A percentile compares a stretch with the other conserved stretches of the same genome.
These are phyloP conservation scores for Carcinoscorpius rotundicauda DNA, from an alignment of 1,140 invertebrate genomes.

Conservation along the genomic window DNA sequence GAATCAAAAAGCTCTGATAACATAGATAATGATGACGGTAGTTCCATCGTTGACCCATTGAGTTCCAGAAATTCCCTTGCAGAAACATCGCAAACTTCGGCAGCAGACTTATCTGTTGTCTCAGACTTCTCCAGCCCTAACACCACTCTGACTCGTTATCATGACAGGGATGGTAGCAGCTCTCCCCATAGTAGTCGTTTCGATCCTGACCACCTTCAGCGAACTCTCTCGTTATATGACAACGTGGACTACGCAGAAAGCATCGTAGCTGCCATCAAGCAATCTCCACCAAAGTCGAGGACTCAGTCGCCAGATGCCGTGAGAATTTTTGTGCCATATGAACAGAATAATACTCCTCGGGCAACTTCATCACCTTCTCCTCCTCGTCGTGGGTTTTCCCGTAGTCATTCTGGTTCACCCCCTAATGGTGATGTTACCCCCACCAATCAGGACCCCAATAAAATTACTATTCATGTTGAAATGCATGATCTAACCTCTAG, in stretches of 20 bases:
- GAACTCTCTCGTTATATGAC: conserved; percentile 25
- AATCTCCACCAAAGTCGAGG: conserved; percentile 13
- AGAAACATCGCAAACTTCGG: conserved; percentile 68
- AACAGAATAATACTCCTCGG: conserved; percentile 7
- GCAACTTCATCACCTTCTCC: conserved; percentile 16
- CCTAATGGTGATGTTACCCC: conserved; percentile 20
- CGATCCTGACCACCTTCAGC: conserved; percentile 11
- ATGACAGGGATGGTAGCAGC: conserved; percentile 10
- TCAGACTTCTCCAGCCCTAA: conserved; percentile 33
- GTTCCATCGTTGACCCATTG: conserved; percentile 43
- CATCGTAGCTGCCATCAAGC: conserved; percentile 26
- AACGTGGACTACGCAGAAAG: conserved; percentile 23
- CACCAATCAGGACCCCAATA: conserved; percentile 20
- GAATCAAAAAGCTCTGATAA: conserved; percentile 48
- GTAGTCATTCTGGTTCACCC: conserved; percentile 3
- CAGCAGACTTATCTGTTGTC: conserved; percentile 63
- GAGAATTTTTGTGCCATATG: conserved; percentile 59
- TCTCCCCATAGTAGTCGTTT: conserved; percentile 14
- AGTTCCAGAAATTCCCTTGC: conserved; percentile 57
- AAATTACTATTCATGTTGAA: conserved; percentile 18
- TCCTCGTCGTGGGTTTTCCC: conserved; percentile 10
- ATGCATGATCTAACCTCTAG: too few species aligned
- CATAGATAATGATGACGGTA: conserved; percentile 50
- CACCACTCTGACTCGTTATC: conserved; percentile 21
- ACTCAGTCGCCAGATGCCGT: conserved; percentile 42